Conservation (phyloP, 2,797 vertebrate species). For the Bryconaethiops microstoma region DNA sequence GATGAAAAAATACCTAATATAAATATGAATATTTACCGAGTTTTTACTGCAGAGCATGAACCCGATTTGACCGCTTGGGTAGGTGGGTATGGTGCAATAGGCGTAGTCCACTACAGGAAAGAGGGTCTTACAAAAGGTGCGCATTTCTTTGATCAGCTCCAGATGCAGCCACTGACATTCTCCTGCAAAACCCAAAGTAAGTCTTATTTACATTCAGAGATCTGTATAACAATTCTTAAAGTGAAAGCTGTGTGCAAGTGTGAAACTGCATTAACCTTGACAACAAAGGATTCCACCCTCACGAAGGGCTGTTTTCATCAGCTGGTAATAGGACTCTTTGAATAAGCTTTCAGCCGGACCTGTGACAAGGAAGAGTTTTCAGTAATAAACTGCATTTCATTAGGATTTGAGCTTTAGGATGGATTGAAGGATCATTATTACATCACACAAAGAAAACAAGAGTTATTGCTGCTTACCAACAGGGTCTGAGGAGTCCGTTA, state of each 20-base stretch:
- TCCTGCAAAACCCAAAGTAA: constrained; percentile 71
- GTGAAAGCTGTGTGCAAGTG: neutral
- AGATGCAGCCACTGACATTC: constrained; percentile 99
- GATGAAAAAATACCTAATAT: neutral
- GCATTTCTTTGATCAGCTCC: constrained; percentile 97
- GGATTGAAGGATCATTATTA: neutral
- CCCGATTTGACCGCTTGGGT: constrained; percentile 97
- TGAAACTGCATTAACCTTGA: constrained; percentile 82
- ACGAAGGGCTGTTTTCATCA: constrained; percentile 94
- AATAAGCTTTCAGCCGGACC: constrained; percentile 97
- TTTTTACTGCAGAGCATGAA: constrained; percentile 99
- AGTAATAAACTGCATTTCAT: constrained; percentile 18
- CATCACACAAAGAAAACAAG: neutral
- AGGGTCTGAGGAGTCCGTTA: constrained; percentile 97
- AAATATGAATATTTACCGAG: constrained; percentile 68
- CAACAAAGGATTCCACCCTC: constrained; percentile 94
- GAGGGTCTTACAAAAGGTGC: constrained; percentile 92
- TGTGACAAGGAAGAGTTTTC: constrained; percentile 57
- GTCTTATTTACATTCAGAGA: constrained; percentile 13
- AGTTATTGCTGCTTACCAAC: constrained; percentile 83
- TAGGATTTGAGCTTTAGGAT: neutral
- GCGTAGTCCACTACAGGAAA: constrained; percentile 96
- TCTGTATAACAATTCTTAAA: neutral
- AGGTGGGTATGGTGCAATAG: constrained; percentile 96
- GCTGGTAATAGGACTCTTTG: constrained; percentile 95